Conservation (phyloP, 2,113 vertebrate species). For the Madoqua kirkii region DNA sequence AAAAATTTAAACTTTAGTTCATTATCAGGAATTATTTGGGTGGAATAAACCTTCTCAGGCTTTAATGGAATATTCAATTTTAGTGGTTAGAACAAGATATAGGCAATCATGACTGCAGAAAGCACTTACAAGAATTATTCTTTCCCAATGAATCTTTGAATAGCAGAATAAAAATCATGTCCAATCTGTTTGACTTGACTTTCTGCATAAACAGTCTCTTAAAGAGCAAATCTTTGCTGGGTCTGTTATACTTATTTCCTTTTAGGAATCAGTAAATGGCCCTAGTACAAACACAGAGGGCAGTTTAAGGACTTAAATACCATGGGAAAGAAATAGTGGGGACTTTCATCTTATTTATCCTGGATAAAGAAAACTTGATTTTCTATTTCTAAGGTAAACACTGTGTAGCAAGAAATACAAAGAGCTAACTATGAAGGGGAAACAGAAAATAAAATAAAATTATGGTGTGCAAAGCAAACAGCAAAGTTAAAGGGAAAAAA, state of each 20-base stretch:
- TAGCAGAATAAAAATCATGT: neutral
- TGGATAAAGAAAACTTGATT: neutral
- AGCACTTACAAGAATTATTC: neutral
- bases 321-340: neutral
- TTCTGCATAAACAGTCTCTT: neutral
- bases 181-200: neutral
- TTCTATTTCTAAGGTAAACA: constrained; percentile 21
- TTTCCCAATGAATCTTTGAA: neutral
- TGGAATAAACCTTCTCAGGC: neutral
- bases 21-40: neutral
- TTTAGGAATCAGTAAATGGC: neutral
- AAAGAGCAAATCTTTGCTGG: neutral
- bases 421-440: neutral
- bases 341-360: neutral
- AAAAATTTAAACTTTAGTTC: neutral
- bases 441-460: neutral
- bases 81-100: neutral
- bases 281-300: neutral
- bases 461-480: neutral
- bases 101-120: constrained; percentile 1
- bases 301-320: neutral
- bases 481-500: neutral
- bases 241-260: neutral
- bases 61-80: neutral
- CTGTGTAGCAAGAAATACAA: neutral